A percentile compares a stretch with the other conserved stretches of the same genome.
These are phyloP conservation scores for Halyomorpha halys DNA, from an alignment of 1,140 invertebrate genomes.

Conservation along the genomic window DNA sequence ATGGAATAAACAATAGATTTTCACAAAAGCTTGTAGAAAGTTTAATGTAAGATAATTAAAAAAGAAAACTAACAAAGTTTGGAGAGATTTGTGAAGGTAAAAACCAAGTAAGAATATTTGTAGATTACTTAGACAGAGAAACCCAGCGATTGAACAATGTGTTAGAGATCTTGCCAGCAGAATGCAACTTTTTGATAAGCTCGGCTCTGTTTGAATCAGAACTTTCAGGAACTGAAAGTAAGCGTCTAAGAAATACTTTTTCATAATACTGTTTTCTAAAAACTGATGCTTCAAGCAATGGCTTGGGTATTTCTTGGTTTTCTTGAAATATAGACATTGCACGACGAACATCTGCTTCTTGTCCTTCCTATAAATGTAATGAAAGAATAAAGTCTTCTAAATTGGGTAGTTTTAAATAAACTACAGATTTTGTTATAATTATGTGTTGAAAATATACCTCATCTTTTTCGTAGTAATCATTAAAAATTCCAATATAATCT, in stretches of 20 bases:
- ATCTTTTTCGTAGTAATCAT: slow-evolving; percentile 27
- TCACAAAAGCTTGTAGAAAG: too few relatives aligned
- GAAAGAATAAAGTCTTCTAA: background rate
- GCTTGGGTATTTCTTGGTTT: slow-evolving; percentile 24
- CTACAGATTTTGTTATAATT: background rate
- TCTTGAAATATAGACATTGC: slow-evolving; percentile 24
- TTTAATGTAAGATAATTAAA: too few relatives aligned
- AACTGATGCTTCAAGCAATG: slow-evolving; percentile 29
- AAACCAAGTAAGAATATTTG: too few relatives aligned
- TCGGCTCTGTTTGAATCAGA: slow-evolving; percentile 18
- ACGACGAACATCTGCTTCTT: slow-evolving; percentile 25
- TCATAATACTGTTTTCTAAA: slow-evolving; percentile 30
- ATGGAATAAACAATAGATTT: too few relatives aligned
- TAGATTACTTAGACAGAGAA: background rate
- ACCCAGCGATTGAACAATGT: slow-evolving; percentile 24
- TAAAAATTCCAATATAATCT: slow-evolving; percentile 29
- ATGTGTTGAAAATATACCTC: slow-evolving; percentile 19
- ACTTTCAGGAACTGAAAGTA: slow-evolving; percentile 17
- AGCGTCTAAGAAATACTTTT: slow-evolving; percentile 26
- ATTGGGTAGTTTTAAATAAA: background rate
- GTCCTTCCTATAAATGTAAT: slow-evolving; percentile 26
- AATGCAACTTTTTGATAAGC: slow-evolving; percentile 27
- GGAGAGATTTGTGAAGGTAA: too few relatives aligned
- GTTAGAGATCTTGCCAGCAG: slow-evolving; percentile 26
- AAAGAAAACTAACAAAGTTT: too few relatives aligned